Percentiles rank a stretch among this genome's conserved stretches.
Conservation (phyloP, 2,797 vertebrate genomes). For the Notolabrus celidotus region DNA sequence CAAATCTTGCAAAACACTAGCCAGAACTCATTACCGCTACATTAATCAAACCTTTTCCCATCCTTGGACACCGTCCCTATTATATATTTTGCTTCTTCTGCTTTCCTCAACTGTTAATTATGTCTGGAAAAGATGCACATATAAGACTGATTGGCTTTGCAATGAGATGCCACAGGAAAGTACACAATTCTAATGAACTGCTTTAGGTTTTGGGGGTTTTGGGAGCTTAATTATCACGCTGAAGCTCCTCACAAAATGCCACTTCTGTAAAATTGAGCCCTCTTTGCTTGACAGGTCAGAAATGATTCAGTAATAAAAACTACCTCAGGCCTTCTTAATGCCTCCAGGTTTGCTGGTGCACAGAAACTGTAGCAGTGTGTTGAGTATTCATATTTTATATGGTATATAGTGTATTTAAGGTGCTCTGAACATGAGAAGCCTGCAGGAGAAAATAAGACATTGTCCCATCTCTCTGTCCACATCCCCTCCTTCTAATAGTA, state of each 20-base stretch:
- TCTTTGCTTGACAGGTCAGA: conserved; percentile 53
- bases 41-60: conserved; percentile 54
- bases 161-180: conserved; percentile 15
- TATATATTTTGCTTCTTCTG: conserved; percentile 1
- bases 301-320: conserved; percentile 48
- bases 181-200: conserved; percentile 37
- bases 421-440: conserved; percentile 27
- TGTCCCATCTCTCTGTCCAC: conserved; percentile 41
- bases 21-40: conserved; percentile 52
- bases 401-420: conserved; percentile 22
- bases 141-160: conserved; percentile 33
- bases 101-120: conserved; percentile 57
- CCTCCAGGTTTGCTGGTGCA: conserved; percentile 35
- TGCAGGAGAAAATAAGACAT: conserved; percentile 22
- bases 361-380: conserved; percentile 13
- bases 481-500: conserved; percentile 70
- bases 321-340: conserved; percentile 15
- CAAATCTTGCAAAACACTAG: conserved; percentile 44
- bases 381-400: conserved; percentile 32
- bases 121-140: conserved; percentile 20
- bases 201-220: conserved; percentile 27
- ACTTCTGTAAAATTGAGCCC: conserved; percentile 30
- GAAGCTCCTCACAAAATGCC: conserved; percentile 51
- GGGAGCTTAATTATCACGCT: conserved; percentile 37
- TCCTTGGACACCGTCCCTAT: conserved; percentile 20